Conservation (phyloP, 2,888 invertebrate species). For the Andrena camellia region DNA sequence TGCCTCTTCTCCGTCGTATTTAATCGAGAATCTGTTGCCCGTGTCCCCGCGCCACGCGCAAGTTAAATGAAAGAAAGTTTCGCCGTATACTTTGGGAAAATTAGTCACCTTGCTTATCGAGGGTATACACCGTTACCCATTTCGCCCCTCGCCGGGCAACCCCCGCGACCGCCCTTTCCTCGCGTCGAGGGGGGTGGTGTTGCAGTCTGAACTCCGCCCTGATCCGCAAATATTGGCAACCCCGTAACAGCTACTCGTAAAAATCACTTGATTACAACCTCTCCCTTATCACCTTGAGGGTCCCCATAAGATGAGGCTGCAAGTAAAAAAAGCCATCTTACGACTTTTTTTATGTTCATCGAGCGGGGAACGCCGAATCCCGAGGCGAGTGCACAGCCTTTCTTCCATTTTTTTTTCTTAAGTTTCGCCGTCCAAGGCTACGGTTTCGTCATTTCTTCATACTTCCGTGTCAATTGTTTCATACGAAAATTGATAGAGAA, state of each 20-base stretch:
- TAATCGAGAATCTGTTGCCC: slow-evolving; percentile 11
- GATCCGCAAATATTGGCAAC: slow-evolving; percentile 79
- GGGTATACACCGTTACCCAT: slow-evolving; percentile 56
- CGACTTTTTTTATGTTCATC: slow-evolving; percentile 54
- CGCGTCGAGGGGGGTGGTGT: slow-evolving; percentile 56
- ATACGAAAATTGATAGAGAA: not conserved
- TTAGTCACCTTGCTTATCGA: slow-evolving; percentile 68
- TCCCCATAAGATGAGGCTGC: slow-evolving; percentile 45
- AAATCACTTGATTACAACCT: slow-evolving; percentile 79
- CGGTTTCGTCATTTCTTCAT: not conserved
- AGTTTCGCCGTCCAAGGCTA: not conserved
- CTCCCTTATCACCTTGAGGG: slow-evolving; percentile 65
- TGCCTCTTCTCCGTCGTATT: not conserved
- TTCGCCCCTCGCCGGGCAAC: slow-evolving; percentile 41
- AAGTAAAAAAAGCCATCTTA: slow-evolving; percentile 52
- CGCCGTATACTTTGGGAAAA: slow-evolving; percentile 66
- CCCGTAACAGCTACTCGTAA: slow-evolving; percentile 78
- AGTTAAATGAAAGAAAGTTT: slow-evolving; percentile 49
- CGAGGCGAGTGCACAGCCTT: slow-evolving; percentile 13
- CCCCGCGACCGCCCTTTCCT: slow-evolving; percentile 46
- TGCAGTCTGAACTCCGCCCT: slow-evolving; percentile 68
- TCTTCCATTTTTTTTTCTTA: slow-evolving; percentile 1
- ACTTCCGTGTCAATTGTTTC: not conserved
- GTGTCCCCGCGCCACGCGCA: not conserved
- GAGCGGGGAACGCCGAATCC: slow-evolving; percentile 39